These are phyloP conservation scores for Archocentrus centrarchus DNA, from an alignment of 2,113 vertebrate genomes.

Conservation along the genomic window DNA sequence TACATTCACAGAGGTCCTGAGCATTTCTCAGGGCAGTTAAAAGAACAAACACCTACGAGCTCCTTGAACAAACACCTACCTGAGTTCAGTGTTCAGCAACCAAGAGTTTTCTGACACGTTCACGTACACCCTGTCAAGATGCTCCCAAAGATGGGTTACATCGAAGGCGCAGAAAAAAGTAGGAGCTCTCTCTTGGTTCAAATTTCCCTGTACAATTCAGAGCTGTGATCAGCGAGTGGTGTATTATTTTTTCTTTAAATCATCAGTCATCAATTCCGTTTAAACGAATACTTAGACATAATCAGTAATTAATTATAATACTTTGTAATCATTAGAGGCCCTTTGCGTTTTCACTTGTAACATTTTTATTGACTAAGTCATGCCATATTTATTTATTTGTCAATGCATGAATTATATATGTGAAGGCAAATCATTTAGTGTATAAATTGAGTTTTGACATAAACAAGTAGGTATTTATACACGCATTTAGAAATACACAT, in stretches of 20 bases:
- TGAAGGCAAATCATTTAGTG: neutral
- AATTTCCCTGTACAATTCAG: neutral
- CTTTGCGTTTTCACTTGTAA: neutral
- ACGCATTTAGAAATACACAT: neutral
- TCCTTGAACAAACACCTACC: neutral
- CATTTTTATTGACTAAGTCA: neutral
- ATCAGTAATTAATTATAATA: neutral
- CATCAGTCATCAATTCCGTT: neutral
- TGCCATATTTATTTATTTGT: neutral
- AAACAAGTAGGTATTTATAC: neutral
- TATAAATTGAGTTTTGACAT: neutral
- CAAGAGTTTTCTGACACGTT: slow-evolving; percentile 7
- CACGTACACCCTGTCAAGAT: neutral
- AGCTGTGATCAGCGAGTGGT: neutral
- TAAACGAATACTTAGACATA: neutral
- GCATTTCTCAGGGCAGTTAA: neutral
- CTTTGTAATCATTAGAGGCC: neutral
- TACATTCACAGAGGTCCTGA: neutral
- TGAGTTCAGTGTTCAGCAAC: neutral
- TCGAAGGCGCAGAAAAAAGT: neutral
- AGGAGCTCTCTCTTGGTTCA: slow-evolving; percentile 12
- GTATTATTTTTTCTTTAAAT: neutral
- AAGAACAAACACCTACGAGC: neutral
- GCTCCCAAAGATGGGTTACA: slow-evolving; percentile 1
- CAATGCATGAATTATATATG: neutral